Percentiles rank a stretch among this genome's conserved stretches.
These are phyloP conservation scores for Notarius quadriscutis DNA, from an alignment of 2,113 vertebrate genomes.

Conservation along the genomic window DNA sequence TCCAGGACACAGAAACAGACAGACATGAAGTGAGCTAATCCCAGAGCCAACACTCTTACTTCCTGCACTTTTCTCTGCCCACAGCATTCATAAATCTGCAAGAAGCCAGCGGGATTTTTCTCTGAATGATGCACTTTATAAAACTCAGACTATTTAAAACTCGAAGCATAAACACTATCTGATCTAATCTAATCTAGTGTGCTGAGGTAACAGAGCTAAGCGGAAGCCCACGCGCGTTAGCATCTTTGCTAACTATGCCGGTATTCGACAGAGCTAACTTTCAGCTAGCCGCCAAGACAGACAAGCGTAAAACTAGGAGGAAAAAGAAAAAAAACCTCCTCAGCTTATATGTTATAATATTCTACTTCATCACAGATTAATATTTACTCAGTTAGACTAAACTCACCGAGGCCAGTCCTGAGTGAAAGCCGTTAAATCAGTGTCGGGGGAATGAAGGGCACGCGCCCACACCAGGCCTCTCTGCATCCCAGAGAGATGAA, in stretches of 20 bases:
- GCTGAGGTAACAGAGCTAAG: neutral
- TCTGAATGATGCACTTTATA: neutral
- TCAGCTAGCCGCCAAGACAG: constrained; percentile 5
- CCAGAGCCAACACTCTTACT: constrained; percentile 56
- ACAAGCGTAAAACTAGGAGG: neutral
- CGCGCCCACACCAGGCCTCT: constrained; percentile 28
- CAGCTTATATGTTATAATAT: neutral
- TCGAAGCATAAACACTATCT: neutral
- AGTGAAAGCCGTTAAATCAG: neutral
- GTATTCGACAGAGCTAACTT: neutral
- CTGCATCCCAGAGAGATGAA: neutral
- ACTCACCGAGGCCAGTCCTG: neutral
- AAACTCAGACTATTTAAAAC: neutral
- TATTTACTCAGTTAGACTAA: neutral
- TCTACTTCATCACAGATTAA: neutral
- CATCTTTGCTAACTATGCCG: neutral
- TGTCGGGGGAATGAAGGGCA: constrained; percentile 49
- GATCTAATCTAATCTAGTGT: too few relatives aligned
- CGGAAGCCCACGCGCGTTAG: neutral
- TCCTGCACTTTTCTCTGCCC: constrained; percentile 64
- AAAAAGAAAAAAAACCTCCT: neutral
- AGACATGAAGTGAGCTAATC: neutral
- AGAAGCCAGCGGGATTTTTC: constrained; percentile 44
- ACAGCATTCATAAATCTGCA: constrained; percentile 66
- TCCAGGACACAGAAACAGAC: too few relatives aligned